Percentiles rank a stretch among this genome's conserved stretches.
These are phyloP conservation scores for Vanacampus margaritifer DNA, from an alignment of 2,113 vertebrate species.

Conservation along the genomic window DNA sequence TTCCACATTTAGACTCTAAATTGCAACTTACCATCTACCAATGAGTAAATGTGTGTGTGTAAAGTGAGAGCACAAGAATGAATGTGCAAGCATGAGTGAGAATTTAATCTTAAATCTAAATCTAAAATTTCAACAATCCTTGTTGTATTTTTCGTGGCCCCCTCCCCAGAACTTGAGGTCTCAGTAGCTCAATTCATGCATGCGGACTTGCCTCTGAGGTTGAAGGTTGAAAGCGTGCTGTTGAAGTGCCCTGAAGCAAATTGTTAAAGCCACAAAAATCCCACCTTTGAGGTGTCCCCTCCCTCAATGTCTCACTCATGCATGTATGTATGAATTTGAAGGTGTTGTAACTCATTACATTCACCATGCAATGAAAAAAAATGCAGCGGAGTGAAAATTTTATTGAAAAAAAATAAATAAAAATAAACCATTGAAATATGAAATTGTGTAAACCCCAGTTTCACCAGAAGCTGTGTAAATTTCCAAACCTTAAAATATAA, in stretches of 20 bases:
- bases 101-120: no score
- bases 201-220: not conserved
- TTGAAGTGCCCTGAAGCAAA: not conserved
- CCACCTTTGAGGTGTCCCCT: not conserved
- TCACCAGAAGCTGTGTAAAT: not conserved
- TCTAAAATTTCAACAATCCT: not conserved
- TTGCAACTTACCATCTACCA: conserved; percentile 31
- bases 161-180: not conserved
- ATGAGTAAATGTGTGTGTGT: conserved; percentile 16
- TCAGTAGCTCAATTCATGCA: not conserved
- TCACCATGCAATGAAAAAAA: not conserved
- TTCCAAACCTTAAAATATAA: not conserved
- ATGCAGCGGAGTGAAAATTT: not conserved
- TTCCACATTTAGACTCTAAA: conserved; percentile 46
- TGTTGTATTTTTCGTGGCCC: not conserved
- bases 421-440: not conserved
- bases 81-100: not conserved
- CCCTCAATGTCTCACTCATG: not conserved
- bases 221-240: not conserved
- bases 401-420: not conserved
- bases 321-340: not conserved
- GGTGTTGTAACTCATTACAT: not conserved
- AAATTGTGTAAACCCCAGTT: not conserved
- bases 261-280: not conserved
- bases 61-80: conserved; percentile 9